phyloP scores from a whole-genome alignment of 2,113 vertebrate genomes.

The Morone chrysops region DNA sequence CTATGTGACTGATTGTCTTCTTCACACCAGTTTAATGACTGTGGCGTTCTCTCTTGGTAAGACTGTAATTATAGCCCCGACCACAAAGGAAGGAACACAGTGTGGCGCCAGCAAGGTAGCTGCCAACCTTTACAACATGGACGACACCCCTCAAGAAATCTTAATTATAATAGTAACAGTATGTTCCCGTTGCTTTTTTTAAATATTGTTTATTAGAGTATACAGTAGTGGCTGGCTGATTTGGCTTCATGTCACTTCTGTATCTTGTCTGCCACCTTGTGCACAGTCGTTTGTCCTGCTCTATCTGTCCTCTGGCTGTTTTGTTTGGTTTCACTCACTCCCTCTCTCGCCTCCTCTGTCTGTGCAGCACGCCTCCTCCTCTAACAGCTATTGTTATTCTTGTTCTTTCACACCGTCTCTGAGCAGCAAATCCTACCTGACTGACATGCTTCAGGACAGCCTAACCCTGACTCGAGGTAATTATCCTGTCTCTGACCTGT shows the following conservation, averaged over 20 bases:
- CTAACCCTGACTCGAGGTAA: constrained; percentile 50
- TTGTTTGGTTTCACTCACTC: constrained; percentile 1
- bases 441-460: constrained; percentile 39
- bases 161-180: neutral
- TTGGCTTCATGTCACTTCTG: constrained; percentile 17
- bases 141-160: neutral
- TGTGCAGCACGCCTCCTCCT: constrained; percentile 18
- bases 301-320: constrained; percentile 14
- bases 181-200: neutral
- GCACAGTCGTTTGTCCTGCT: constrained; percentile 51
- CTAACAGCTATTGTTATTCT: constrained; percentile 53
- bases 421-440: constrained; percentile 57
- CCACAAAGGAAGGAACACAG: constrained; percentile 1
- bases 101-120: constrained; percentile 23
- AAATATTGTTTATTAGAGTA: constrained; percentile 8
- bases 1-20: constrained; percentile 32
- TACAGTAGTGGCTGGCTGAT: neutral
- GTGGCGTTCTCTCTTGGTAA: constrained; percentile 9
- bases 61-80: constrained; percentile 49
- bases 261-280: constrained; percentile 76
- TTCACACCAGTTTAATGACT: constrained; percentile 46
- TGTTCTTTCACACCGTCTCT: constrained; percentile 40
- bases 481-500: constrained; percentile 73
- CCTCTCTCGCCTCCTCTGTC: constrained; percentile 15
- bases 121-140: neutral